Evolutionary conservation across 1,140 invertebrate species (phyloP).

Genomic region (Venturia canescens): DNA sequence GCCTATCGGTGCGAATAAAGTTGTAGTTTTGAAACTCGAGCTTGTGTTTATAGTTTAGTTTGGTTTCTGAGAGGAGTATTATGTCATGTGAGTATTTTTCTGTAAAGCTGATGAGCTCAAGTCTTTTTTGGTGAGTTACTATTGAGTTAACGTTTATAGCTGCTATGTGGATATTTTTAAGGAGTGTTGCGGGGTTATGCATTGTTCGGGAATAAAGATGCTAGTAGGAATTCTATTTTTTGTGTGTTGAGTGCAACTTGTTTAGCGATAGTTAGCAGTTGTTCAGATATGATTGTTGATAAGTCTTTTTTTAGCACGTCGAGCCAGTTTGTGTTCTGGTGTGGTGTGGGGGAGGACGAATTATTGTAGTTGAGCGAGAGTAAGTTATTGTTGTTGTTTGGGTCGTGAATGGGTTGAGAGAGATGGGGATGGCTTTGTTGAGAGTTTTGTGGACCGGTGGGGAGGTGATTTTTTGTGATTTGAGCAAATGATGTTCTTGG

Average conservation of each 20-base stretch:
- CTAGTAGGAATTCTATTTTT: conserved; percentile 11
- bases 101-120: not conserved
- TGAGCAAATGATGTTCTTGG: not conserved
- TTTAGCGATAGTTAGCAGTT: not conserved
- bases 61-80: conserved; percentile 35
- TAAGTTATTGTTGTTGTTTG: not conserved
- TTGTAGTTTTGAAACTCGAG: conserved; percentile 1
- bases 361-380: not conserved
- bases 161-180: not conserved
- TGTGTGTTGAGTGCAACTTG: not conserved
- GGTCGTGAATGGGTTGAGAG: not conserved
- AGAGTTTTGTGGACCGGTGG: not conserved
- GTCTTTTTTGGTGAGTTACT: not conserved
- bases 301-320: not conserved
- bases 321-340: not conserved
- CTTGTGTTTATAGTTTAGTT: conserved; percentile 23
- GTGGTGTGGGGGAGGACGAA: not conserved
- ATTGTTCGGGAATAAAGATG: not conserved
- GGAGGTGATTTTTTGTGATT: not conserved
- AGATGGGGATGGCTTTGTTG: too few species aligned
- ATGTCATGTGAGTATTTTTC: conserved; percentile 3
- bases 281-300: not conserved
- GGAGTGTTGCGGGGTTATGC: not conserved
- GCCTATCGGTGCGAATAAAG: conserved; percentile 22
- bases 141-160: conserved; percentile 40